Conservation (phyloP, 64 coral and sea anemone genomes). For the Stichodactyla helianthus region DNA sequence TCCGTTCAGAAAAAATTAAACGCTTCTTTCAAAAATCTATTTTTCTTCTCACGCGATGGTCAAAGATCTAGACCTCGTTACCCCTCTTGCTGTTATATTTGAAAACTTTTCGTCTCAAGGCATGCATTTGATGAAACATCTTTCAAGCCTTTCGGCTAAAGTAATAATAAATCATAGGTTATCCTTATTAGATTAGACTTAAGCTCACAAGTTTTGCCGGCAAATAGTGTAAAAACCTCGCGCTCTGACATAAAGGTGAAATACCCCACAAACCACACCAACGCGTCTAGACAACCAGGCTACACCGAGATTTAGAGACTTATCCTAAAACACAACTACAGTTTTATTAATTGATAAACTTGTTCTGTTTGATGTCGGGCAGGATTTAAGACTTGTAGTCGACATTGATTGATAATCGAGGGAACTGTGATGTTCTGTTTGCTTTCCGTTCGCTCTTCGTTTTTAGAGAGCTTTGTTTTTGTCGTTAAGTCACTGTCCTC, state of each 20-base stretch:
- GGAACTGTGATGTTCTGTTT: neutral
- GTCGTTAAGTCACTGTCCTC: neutral
- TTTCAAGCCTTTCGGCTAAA: neutral
- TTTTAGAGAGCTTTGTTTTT: neutral
- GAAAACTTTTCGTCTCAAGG: neutral
- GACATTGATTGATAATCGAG: slow-evolving; percentile 6
- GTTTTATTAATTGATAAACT: slow-evolving; percentile 4
- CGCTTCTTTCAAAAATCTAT: neutral
- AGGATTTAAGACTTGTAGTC: neutral
- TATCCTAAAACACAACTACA: neutral
- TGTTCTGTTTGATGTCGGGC: neutral
- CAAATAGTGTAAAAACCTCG: neutral
- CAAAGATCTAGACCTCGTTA: neutral
- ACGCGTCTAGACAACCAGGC: neutral
- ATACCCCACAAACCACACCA: neutral
- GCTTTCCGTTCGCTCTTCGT: neutral
- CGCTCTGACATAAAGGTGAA: neutral
- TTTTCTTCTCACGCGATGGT: neutral
- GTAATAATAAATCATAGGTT: slow-evolving; percentile 3
- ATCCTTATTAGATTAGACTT: neutral
- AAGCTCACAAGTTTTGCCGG: neutral
- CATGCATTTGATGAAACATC: neutral
- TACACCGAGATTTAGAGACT: neutral
- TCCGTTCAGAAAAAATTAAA: neutral
- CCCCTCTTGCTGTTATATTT: neutral